phyloP scores from a whole-genome alignment of 2,113 vertebrate species.

The Siniperca knerii region DNA sequence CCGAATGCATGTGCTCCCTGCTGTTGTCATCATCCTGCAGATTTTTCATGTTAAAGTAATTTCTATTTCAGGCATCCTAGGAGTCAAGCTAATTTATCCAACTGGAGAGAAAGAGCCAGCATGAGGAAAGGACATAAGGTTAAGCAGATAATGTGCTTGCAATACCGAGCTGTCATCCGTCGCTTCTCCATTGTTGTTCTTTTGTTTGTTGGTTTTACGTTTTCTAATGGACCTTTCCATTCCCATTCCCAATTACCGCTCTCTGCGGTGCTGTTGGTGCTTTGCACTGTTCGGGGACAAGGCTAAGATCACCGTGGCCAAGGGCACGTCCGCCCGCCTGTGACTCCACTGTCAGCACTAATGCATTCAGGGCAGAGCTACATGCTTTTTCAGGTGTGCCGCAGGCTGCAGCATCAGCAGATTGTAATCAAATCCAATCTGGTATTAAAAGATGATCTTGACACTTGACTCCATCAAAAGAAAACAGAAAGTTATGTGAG shows the following conservation, averaged over 20 bases:
- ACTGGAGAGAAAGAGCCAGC: conserved; percentile 67
- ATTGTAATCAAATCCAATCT: conserved; percentile 88
- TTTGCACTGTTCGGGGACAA: conserved; percentile 59
- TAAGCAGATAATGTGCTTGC: conserved; percentile 79
- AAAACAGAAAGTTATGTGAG: conserved; percentile 79
- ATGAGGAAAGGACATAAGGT: conserved; percentile 80
- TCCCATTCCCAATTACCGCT: conserved; percentile 40
- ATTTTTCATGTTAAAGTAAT: conserved; percentile 72
- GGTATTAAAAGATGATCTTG: conserved; percentile 87
- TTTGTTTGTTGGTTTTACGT: conserved; percentile 73
- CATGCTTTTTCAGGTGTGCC: conserved; percentile 82
- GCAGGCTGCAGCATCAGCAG: conserved; percentile 81
- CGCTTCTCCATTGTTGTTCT: conserved; percentile 46
- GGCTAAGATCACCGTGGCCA: conserved; percentile 76
- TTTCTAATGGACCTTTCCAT: conserved; percentile 62
- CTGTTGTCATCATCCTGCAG: conserved; percentile 47
- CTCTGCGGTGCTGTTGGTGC: conserved; percentile 36
- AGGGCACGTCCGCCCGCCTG: conserved; percentile 78
- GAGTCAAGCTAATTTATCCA: conserved; percentile 80
- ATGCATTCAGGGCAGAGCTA: conserved; percentile 84
- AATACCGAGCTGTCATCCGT: conserved; percentile 63
- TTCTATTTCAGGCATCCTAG: conserved; percentile 73
- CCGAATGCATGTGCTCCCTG: conserved; percentile 35
- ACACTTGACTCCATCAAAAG: conserved; percentile 84
- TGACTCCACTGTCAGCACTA: conserved; percentile 83